Conservation (phyloP, 2,113 vertebrate genomes). For the Pipa parva region DNA sequence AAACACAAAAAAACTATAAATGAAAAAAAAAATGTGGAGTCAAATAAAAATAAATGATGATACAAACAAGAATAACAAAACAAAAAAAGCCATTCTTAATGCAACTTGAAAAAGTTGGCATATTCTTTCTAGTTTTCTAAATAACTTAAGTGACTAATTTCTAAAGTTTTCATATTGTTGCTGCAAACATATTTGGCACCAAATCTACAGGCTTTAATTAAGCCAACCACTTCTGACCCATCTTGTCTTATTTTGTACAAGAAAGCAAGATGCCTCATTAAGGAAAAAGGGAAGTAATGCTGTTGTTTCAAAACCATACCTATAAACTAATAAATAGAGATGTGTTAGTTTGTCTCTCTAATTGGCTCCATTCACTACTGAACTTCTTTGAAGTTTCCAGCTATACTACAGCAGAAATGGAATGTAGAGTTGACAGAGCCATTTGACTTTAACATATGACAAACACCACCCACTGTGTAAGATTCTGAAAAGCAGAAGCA, state of each 20-base stretch:
- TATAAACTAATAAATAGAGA: constrained; percentile 7
- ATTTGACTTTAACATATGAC: background rate
- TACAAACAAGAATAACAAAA: too few relatives aligned
- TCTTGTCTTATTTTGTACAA: constrained; percentile 12
- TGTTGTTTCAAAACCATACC: constrained; percentile 1
- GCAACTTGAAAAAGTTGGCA: too few relatives aligned
- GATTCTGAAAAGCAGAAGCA: background rate
- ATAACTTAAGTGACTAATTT: too few relatives aligned
- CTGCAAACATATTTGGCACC: background rate
- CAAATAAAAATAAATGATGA: too few relatives aligned
- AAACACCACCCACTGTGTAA: constrained; percentile 1
- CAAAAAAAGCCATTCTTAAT: too few relatives aligned
- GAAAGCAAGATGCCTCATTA: constrained; percentile 8
- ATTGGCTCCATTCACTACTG: constrained; percentile 9
- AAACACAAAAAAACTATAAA: too few relatives aligned
- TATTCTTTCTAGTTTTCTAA: too few relatives aligned
- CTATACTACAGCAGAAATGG: too few relatives aligned
- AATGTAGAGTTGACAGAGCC: background rate
- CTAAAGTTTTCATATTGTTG: too few relatives aligned
- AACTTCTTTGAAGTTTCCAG: background rate
- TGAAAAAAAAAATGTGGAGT: too few relatives aligned
- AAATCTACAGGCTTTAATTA: background rate
- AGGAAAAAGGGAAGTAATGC: constrained; percentile 6
- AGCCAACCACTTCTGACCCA: background rate
- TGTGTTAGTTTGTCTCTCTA: background rate